A percentile compares a stretch with the other conserved stretches of the same genome.
These are phyloP conservation scores for Parasteatoda lunata DNA, from an alignment of 2,888 invertebrate genomes.

Conservation along the genomic window DNA sequence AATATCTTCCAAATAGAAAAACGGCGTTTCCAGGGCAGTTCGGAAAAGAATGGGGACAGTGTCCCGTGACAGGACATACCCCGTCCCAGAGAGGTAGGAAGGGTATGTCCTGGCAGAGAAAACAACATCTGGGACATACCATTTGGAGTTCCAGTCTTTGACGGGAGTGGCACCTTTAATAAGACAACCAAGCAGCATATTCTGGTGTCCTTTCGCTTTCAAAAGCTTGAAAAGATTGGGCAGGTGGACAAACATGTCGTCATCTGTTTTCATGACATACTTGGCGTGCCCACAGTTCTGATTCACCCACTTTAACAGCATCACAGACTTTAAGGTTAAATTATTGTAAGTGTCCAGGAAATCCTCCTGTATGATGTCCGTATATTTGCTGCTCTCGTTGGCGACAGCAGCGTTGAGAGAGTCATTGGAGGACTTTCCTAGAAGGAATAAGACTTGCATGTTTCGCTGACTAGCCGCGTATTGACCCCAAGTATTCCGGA, in stretches of 20 bases:
- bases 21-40: conserved; percentile 63
- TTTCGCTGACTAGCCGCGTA: not conserved
- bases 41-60: conserved; percentile 52
- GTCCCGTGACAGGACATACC: conserved; percentile 70
- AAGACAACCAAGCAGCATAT: conserved; percentile 70
- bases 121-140: conserved; percentile 69
- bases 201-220: conserved; percentile 22
- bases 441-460: conserved; percentile 77
- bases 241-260: conserved; percentile 69
- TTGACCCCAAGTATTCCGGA: conserved; percentile 65
- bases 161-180: conserved; percentile 70
- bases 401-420: conserved; percentile 80
- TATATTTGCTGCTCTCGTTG: conserved; percentile 81
- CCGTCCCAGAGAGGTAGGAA: conserved; percentile 71
- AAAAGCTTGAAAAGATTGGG: conserved; percentile 64
- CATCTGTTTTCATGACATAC: conserved; percentile 69
- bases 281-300: conserved; percentile 39
- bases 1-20: conserved; percentile 70
- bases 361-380: conserved; percentile 87
- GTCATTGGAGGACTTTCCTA: conserved; percentile 79
- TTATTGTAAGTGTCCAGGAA: conserved; percentile 91
- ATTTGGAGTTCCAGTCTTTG: conserved; percentile 70
- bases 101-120: conserved; percentile 70
- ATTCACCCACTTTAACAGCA: conserved; percentile 87
- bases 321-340: conserved; percentile 87